Evolutionary conservation across 2,113 vertebrate genomes (phyloP).

Genomic region (Zapus hudsonius): DNA sequence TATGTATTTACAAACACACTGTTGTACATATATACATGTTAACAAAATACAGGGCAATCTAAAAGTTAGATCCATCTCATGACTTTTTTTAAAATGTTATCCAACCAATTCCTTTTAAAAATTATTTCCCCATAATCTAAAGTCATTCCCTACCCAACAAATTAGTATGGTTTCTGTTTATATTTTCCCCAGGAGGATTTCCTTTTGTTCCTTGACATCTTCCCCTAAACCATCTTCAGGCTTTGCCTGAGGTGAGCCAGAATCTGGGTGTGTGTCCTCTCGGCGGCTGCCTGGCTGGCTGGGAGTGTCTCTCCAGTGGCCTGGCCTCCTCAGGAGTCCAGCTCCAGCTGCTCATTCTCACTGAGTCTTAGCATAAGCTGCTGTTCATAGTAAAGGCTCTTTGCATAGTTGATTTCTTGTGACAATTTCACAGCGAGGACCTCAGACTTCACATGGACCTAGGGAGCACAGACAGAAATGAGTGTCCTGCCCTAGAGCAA

Average conservation of each 20-base stretch:
- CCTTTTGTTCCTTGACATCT: neutral
- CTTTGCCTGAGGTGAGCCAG: neutral
- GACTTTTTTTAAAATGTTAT: slow-evolving; percentile 62
- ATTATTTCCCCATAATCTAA: slow-evolving; percentile 70
- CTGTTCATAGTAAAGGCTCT: slow-evolving; percentile 99
- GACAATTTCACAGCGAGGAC: slow-evolving; percentile 94
- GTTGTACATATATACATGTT: slow-evolving; percentile 88
- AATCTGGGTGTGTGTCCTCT: neutral
- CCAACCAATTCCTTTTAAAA: slow-evolving; percentile 70
- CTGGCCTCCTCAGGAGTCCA: slow-evolving; percentile 90
- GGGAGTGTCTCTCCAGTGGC: slow-evolving; percentile 43
- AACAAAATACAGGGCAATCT: slow-evolving; percentile 86
- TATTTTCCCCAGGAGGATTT: neutral
- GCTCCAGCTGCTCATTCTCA: slow-evolving; percentile 90
- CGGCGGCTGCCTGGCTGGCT: neutral
- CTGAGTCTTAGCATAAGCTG: slow-evolving; percentile 95
- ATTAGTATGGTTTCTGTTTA: neutral
- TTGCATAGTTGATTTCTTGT: slow-evolving; percentile 99
- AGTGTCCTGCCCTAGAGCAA: rapidly evolving
- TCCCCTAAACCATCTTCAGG: neutral
- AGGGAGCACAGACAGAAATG: slow-evolving; percentile 45
- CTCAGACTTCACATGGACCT: slow-evolving; percentile 97
- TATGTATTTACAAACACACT: slow-evolving; percentile 85
- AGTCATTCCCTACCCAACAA: slow-evolving; percentile 24
- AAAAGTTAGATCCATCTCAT: slow-evolving; percentile 75